phyloP scores from a whole-genome alignment of 2,113 vertebrate species.

The Damaliscus lunatus region DNA sequence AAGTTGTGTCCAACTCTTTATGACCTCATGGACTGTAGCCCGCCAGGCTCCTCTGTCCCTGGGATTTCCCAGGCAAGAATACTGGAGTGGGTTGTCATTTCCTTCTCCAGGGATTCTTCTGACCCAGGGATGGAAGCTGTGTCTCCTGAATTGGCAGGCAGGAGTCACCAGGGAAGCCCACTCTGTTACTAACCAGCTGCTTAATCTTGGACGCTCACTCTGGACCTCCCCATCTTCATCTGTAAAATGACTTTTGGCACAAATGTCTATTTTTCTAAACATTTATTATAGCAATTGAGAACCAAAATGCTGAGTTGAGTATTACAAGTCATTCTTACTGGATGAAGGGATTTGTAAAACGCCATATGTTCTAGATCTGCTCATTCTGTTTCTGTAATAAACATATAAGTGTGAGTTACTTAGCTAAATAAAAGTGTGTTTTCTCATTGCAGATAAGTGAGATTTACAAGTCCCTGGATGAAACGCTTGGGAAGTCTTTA shows the following conservation, averaged over 20 bases:
- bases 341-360: not conserved
- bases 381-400: constrained; percentile 48
- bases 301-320: not conserved
- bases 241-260: not conserved
- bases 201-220: not conserved
- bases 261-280: not conserved
- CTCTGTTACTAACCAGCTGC: not conserved
- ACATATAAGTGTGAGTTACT: not conserved
- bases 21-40: not conserved
- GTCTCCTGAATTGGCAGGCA: not conserved
- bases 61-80: not conserved
- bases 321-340: not conserved
- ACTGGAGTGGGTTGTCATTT: not conserved
- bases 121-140: not conserved
- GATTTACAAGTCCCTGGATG: constrained; percentile 1
- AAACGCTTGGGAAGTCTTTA: constrained; percentile 57
- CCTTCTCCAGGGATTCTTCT: not conserved
- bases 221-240: not conserved
- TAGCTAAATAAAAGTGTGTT: constrained; percentile 37
- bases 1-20: not conserved
- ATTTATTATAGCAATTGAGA: constrained; percentile 26
- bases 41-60: not conserved
- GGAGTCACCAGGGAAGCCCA: not conserved
- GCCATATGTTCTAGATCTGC: not conserved
- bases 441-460: constrained; percentile 36